Evolutionary conservation across 2,113 vertebrate genomes (phyloP).

Genomic region (Pollachius pollachius): DNA sequence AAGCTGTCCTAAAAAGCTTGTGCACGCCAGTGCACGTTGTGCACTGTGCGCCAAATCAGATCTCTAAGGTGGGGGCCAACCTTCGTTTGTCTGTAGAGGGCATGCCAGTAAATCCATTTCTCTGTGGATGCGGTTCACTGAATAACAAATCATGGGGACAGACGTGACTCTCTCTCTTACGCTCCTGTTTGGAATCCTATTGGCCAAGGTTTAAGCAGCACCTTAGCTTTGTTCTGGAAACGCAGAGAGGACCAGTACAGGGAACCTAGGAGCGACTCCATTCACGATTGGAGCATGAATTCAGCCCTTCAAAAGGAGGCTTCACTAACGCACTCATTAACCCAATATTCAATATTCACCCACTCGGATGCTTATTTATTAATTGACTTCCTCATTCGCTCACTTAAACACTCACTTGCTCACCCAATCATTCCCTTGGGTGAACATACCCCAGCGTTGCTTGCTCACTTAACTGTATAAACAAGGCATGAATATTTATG

Average conservation of each 20-base stretch:
- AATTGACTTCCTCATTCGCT: neutral
- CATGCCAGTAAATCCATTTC: conserved; percentile 71
- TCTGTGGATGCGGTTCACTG: conserved; percentile 68
- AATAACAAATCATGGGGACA: conserved; percentile 68
- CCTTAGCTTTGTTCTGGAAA: too few relatives aligned
- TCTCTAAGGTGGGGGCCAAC: conserved; percentile 60
- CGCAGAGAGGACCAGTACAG: too few relatives aligned
- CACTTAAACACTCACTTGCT: conserved; percentile 2
- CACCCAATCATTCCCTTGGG: neutral
- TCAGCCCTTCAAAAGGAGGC: too few relatives aligned
- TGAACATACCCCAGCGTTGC: too few relatives aligned
- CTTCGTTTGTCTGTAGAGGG: conserved; percentile 69
- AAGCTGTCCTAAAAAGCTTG: too few relatives aligned
- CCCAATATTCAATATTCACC: too few relatives aligned
- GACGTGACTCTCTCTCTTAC: conserved; percentile 40
- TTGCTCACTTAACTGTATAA: too few relatives aligned
- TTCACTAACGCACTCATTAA: neutral
- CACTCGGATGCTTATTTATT: too few relatives aligned
- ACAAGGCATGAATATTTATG: too few relatives aligned
- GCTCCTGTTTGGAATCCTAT: conserved; percentile 50
- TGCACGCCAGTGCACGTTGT: conserved; percentile 45
- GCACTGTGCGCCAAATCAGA: conserved; percentile 50
- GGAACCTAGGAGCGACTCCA: too few relatives aligned
- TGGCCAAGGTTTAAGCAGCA: conserved; percentile 32
- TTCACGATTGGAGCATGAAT: neutral